phyloP scores from a whole-genome alignment of 2,888 invertebrate species.

The Andrena dorsata region DNA sequence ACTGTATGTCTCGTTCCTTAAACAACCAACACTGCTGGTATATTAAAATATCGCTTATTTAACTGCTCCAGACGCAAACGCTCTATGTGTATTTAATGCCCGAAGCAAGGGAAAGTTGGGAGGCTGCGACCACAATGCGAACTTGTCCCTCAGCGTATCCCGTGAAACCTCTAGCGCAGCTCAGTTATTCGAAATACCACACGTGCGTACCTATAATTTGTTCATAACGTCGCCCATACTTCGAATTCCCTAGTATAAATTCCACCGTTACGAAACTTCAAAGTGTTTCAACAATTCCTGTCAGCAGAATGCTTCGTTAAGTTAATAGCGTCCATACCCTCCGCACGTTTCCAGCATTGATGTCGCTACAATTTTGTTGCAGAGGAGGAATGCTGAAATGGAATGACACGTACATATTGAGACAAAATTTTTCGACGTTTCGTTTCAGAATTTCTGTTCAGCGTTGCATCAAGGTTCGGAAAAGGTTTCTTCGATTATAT shows the following conservation, averaged over 20 bases:
- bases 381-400: not conserved
- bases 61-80: not conserved
- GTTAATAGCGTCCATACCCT: not conserved
- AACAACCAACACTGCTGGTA: not conserved
- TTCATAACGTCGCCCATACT: conserved; percentile 54
- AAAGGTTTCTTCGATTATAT: too few species aligned
- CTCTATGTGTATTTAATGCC: not conserved
- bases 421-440: too few species aligned
- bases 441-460: too few species aligned
- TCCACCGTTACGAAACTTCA: conserved; percentile 53
- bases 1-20: not conserved
- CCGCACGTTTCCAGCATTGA: not conserved
- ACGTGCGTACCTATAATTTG: conserved; percentile 50
- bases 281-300: conserved; percentile 52
- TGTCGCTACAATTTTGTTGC: not conserved
- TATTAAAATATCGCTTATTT: too few species aligned
- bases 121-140: not conserved
- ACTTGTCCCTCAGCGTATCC: conserved; percentile 8
- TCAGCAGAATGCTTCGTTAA: conserved; percentile 23
- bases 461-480: too few species aligned
- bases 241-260: conserved; percentile 54
- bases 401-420: too few species aligned
- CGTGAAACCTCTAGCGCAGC: not conserved
- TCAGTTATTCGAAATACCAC: conserved; percentile 45
- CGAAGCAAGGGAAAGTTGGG: not conserved